These are phyloP conservation scores for Busseola fusca DNA, from an alignment of 2,888 invertebrate species.

Conservation along the genomic window DNA sequence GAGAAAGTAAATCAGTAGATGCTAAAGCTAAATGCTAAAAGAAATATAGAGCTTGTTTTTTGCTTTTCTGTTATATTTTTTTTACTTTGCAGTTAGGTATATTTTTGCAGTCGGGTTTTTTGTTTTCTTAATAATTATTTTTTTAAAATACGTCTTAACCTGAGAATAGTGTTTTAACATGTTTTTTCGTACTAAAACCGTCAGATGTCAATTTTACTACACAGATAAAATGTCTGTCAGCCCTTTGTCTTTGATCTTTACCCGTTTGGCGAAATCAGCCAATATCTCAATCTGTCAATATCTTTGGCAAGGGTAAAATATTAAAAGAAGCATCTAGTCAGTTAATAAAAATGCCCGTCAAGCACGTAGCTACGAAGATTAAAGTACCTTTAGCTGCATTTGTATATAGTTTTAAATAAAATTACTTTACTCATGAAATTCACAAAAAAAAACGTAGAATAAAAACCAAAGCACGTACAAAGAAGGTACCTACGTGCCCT, in stretches of 20 bases:
- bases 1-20: no score
- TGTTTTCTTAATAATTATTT: no score
- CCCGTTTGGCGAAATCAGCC: background rate
- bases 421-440: background rate
- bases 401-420: background rate
- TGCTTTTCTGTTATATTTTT: no score
- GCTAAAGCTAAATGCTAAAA: no score
- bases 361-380: background rate
- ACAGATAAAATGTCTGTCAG: background rate
- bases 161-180: background rate
- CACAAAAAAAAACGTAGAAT: background rate
- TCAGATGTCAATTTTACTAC: background rate
- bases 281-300: background rate
- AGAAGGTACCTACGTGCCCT: background rate
- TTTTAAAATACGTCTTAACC: background rate
- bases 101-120: no score
- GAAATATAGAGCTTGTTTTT: no score
- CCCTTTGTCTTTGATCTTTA: no score
- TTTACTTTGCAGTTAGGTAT: no score
- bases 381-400: background rate
- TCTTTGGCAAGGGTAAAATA: background rate
- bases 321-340: background rate
- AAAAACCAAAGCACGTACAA: background rate
- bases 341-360: background rate
- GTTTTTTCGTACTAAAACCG: background rate